Conservation (phyloP, 2,888 invertebrate species). For the Aleiodes alternator region DNA sequence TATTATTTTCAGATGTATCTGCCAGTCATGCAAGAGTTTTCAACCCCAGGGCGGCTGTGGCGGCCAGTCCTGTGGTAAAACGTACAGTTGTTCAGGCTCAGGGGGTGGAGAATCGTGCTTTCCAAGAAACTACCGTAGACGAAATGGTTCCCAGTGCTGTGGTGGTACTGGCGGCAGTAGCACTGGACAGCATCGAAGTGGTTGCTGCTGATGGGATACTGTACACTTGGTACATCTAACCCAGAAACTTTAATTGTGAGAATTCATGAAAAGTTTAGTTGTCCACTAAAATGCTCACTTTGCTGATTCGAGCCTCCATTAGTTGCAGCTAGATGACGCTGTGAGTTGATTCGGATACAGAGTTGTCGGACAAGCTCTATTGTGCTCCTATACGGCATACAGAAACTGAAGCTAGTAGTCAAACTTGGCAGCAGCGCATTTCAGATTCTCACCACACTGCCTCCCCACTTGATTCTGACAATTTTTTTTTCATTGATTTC, state of each 20-base stretch:
- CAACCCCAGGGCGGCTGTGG: constrained; percentile 57
- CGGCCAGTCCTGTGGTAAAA: constrained; percentile 59
- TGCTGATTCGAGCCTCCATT: background rate
- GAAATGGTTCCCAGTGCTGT: constrained; percentile 58
- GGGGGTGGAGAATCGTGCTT: constrained; percentile 58
- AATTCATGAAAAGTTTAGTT: constrained; percentile 62
- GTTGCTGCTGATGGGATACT: constrained; percentile 50
- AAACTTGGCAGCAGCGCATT: too few species aligned
- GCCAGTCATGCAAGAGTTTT: constrained; percentile 54
- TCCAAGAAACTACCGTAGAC: constrained; percentile 58
- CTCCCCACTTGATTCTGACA: too few species aligned
- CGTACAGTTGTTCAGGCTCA: constrained; percentile 59
- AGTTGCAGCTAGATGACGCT: too few species aligned
- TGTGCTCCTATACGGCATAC: too few species aligned
- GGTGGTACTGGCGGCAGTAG: background rate
- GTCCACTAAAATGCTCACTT: background rate
- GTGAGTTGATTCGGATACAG: too few species aligned
- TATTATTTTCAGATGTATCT: constrained; percentile 69
- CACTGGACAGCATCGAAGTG: constrained; percentile 46
- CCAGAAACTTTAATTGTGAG: constrained; percentile 5
- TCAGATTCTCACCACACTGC: too few species aligned
- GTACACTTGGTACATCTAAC: background rate
- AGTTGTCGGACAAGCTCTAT: too few species aligned
- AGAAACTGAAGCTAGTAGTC: too few species aligned
- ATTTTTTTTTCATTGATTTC: too few species aligned